Evolutionary conservation across 2,888 invertebrate species (phyloP).

Genomic region (Diogma glabrata): DNA sequence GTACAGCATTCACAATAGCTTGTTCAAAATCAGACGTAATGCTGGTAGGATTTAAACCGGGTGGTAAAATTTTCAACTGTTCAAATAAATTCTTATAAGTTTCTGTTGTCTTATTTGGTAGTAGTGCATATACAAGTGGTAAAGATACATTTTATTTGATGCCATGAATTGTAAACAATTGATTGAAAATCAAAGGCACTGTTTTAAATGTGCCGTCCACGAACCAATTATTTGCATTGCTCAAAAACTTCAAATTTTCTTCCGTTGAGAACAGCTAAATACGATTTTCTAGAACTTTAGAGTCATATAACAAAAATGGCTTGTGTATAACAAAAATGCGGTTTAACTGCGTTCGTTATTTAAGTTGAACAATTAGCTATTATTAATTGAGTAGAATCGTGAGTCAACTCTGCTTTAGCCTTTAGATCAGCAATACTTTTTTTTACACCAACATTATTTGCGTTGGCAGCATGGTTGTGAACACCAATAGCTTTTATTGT

Average conservation of each 20-base stretch:
- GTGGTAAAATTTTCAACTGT: background rate
- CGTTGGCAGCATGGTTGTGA: background rate
- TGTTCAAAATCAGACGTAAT: background rate
- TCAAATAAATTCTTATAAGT: conserved; percentile 6
- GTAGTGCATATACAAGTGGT: conserved; percentile 18
- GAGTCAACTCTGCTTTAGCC: background rate
- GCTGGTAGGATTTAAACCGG: background rate
- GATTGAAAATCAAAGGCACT: conserved; percentile 18
- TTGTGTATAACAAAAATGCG: too few relatives aligned
- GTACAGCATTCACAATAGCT: background rate
- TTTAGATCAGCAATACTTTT: background rate
- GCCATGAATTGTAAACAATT: conserved; percentile 20
- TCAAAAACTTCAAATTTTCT: conserved; percentile 5
- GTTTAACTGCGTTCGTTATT: background rate
- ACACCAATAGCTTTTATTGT: background rate
- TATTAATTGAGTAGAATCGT: conserved; percentile 2
- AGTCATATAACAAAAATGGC: conserved; percentile 3
- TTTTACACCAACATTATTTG: background rate
- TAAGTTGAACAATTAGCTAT: conserved; percentile 1
- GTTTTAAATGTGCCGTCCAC: conserved; percentile 20
- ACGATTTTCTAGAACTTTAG: background rate
- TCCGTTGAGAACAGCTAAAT: conserved; percentile 6
- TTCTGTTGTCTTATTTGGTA: conserved; percentile 14
- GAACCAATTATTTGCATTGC: conserved; percentile 15
- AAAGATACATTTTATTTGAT: conserved; percentile 13